Conservation (phyloP, 2,113 vertebrate genomes). For the Gasterosteus nipponicus region DNA sequence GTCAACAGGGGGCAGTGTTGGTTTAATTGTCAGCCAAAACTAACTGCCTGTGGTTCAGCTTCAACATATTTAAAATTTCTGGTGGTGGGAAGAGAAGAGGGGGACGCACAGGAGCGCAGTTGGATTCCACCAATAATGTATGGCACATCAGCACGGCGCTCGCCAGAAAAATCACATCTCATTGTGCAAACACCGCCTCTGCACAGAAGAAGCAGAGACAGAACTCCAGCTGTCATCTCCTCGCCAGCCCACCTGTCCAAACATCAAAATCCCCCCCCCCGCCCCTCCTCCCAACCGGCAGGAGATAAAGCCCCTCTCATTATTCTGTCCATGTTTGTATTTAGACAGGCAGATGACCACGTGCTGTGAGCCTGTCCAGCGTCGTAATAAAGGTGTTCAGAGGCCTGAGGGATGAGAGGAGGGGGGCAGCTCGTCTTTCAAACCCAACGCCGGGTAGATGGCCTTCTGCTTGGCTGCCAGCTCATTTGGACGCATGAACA, state of each 20-base stretch:
- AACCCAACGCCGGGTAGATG: constrained; percentile 16
- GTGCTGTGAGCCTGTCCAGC: constrained; percentile 44
- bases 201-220: constrained; percentile 46
- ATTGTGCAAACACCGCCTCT: constrained; percentile 58
- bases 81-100: no score
- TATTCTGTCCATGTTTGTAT: constrained; percentile 62
- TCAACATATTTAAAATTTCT: constrained; percentile 35
- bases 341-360: constrained; percentile 60
- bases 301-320: constrained; percentile 61
- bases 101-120: background rate
- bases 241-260: constrained; percentile 60
- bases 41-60: constrained; percentile 5
- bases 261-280: constrained; percentile 38
- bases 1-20: constrained; percentile 72
- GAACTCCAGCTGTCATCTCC: constrained; percentile 59
- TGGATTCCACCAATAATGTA: constrained; percentile 24
- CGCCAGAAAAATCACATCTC: constrained; percentile 69
- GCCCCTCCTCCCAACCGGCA: background rate
- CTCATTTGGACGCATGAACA: constrained; percentile 19
- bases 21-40: constrained; percentile 9
- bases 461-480: constrained; percentile 29
- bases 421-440: constrained; percentile 46
- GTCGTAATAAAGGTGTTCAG: constrained; percentile 59
- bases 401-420: background rate
- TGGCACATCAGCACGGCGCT: constrained; percentile 41